A percentile compares a stretch with the other conserved stretches of the same genome.
phyloP scores from a whole-genome alignment of 2,113 vertebrate genomes.

The Elaphurus davidianus region DNA sequence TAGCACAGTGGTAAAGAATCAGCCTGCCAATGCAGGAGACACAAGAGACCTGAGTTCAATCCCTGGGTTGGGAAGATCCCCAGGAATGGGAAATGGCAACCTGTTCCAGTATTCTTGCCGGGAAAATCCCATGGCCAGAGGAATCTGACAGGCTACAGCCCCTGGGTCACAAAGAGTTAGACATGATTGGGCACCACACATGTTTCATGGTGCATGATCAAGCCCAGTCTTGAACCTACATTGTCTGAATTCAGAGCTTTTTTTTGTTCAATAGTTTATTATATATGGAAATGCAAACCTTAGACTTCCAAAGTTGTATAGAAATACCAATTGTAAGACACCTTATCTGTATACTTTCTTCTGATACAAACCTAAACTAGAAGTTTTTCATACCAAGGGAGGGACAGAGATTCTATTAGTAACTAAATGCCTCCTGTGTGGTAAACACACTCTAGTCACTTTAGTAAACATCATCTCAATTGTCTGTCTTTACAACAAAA shows the following conservation, averaged over 20 bases:
- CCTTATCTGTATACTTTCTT: background rate
- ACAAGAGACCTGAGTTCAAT: background rate
- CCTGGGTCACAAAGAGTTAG: background rate
- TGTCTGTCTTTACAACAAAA: background rate
- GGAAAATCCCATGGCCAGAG: background rate
- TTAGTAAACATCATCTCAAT: background rate
- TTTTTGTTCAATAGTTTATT: background rate
- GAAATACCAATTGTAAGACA: background rate
- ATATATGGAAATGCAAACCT: background rate
- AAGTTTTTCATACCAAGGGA: background rate
- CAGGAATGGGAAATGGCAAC: background rate
- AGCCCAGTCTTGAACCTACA: background rate
- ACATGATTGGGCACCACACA: background rate
- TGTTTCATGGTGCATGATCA: background rate
- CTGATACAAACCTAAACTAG: background rate
- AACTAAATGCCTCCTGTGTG: background rate
- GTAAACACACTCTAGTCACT: background rate
- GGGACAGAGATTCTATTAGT: background rate
- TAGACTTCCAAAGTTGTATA: background rate
- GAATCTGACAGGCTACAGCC: background rate
- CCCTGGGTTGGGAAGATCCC: background rate
- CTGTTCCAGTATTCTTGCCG: rapidly evolving
- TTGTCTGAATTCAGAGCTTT: background rate
- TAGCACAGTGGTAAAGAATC: background rate
- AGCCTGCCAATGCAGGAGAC: background rate